A percentile compares a stretch with the other conserved stretches of the same genome.
Conservation (phyloP, 2,888 invertebrate species). For the Diaphora mendica region DNA sequence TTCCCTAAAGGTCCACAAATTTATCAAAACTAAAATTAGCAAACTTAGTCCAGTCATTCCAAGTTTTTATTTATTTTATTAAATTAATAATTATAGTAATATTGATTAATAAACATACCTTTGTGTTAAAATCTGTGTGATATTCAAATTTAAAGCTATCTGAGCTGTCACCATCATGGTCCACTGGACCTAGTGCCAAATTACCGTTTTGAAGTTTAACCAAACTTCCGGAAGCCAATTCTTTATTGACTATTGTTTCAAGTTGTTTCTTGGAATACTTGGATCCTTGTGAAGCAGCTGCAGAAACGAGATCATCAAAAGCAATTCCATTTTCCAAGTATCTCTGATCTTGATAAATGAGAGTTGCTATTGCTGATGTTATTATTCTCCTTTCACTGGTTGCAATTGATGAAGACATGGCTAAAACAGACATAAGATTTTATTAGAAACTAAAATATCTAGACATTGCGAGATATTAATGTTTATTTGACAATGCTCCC, state of each 20-base stretch:
- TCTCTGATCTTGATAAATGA: slow-evolving; percentile 90
- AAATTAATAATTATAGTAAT: neutral
- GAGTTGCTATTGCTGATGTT: slow-evolving; percentile 89
- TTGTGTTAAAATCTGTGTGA: slow-evolving; percentile 75
- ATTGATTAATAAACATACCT: slow-evolving; percentile 63
- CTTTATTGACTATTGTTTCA: slow-evolving; percentile 89
- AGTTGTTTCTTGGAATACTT: slow-evolving; percentile 88
- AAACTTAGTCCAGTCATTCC: too few relatives aligned
- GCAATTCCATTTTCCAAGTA: slow-evolving; percentile 91
- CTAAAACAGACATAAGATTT: slow-evolving; percentile 47
- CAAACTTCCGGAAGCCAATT: slow-evolving; percentile 89
- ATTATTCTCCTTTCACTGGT: slow-evolving; percentile 85
- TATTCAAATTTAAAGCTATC: slow-evolving; percentile 83
- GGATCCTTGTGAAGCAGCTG: slow-evolving; percentile 88
- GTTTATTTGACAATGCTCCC: neutral
- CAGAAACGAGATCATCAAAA: slow-evolving; percentile 88
- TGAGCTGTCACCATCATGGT: slow-evolving; percentile 86
- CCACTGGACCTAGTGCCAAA: slow-evolving; percentile 88
- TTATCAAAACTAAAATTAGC: too few relatives aligned
- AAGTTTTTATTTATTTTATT: too few relatives aligned
- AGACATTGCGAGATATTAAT: neutral
- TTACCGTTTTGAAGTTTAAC: slow-evolving; percentile 89
- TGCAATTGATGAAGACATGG: slow-evolving; percentile 80
- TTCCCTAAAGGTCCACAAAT: too few relatives aligned
- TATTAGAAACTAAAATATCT: neutral